Evolutionary conservation across 2,888 invertebrate genomes (phyloP), one percentile per base, ranked within the genome.

Genomic region (Teleogryllus oceanicus): DNA sequence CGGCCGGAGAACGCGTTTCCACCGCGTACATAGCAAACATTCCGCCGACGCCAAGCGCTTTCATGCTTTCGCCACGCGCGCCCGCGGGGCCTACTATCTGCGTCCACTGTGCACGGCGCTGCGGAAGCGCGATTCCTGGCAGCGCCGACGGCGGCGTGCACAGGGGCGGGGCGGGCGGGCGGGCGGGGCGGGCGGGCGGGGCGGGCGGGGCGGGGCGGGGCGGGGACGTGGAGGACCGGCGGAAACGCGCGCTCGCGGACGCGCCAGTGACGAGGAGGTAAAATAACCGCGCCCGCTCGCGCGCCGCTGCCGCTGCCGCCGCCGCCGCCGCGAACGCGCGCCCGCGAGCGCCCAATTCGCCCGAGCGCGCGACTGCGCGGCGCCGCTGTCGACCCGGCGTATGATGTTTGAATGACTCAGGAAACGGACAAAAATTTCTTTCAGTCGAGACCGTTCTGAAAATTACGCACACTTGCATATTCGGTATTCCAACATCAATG

Each of bases 301-400:
- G 62, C 13, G 62, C 62, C 62, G 62, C 62, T 2, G 2, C 62
- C 62, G 62, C 18, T 8, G 62, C 62, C 18, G 2, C 62, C 62
- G 62, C 18, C n/a, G 62, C 62, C 16, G 62, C 62, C 62, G 62
- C 13, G 16, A 12, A 18, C 62, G 62, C 79, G 11, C 76, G 20
- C 10, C 79, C 50, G 62, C 79, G 49, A n/a, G 74, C 74, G 18
- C 79, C 78, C 49, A 21, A n/a, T 21, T 24, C 76, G 75, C 75
- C 75, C n/a, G 74, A 62, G 18, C 51, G 62, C n/a, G 49, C 78
- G 21, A 74, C 50, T 37, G 37, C 50, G 24, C n/a, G 76, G 37
- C 37, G 37, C 37, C 37, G 37, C 37, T 8, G 4, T 37, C 4
- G 24, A 37, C 24, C 24, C 24, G 21, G 37, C 37, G 37, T 0